Conservation (phyloP, 2,888 invertebrate species). For the Oxycera nigricornis region DNA sequence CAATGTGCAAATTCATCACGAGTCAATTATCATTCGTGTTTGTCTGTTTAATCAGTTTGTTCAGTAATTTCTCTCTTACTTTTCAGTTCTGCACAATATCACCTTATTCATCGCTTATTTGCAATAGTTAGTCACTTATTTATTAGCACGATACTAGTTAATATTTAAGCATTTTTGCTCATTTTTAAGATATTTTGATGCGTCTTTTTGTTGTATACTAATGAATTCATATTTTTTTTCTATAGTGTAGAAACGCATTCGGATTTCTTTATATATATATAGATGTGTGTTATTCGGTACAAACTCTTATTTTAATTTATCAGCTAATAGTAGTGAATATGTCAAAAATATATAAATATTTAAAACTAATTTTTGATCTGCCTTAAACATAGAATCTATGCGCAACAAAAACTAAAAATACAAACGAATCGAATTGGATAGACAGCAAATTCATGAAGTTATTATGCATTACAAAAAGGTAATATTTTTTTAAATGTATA, state of each 20-base stretch:
- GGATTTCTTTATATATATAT: background rate
- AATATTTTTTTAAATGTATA: too few relatives aligned
- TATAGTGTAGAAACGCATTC: too few relatives aligned
- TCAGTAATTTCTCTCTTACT: constrained; percentile 22
- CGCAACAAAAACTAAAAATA: background rate
- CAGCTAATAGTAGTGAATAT: background rate
- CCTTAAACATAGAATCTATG: background rate
- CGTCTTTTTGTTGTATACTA: too few relatives aligned
- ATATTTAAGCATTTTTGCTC: too few relatives aligned
- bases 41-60: background rate
- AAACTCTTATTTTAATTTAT: too few relatives aligned
- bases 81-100: background rate
- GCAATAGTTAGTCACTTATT: too few relatives aligned
- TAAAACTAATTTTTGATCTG: background rate
- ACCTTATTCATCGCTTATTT: background rate
- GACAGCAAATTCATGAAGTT: background rate
- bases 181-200: too few relatives aligned
- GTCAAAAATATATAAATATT: constrained; percentile 11
- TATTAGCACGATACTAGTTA: too few relatives aligned
- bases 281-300: too few relatives aligned
- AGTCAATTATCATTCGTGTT: constrained; percentile 10
- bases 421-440: background rate
- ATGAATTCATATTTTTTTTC: too few relatives aligned
- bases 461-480: background rate
- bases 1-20: background rate